A percentile compares a stretch with the other conserved stretches of the same genome.
Conservation (phyloP, 2,113 vertebrate genomes). For the Pipra filicauda region DNA sequence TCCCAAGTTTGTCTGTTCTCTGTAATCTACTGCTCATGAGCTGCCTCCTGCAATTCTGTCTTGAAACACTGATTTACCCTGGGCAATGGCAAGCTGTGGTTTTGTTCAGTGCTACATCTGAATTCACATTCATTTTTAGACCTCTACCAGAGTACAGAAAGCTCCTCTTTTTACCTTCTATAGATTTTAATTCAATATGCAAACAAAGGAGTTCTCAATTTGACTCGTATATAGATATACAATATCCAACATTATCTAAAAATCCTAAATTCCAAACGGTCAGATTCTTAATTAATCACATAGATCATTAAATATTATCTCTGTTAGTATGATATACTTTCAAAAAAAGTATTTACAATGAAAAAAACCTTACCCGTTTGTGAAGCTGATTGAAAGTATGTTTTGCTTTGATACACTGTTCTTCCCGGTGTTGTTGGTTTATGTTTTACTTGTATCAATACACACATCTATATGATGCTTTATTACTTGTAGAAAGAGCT, state of each 20-base stretch:
- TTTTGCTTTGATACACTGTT: neutral
- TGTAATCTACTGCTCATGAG: neutral
- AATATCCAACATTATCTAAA: neutral
- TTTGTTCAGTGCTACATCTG: neutral
- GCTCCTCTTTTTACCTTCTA: neutral
- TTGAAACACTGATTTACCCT: neutral
- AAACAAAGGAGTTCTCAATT: neutral
- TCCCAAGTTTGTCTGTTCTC: neutral
- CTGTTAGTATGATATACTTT: neutral
- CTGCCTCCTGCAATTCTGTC: neutral
- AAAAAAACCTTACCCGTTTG: neutral
- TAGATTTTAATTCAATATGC: neutral
- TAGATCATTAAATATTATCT: neutral
- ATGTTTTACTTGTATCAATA: neutral
- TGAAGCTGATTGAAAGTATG: neutral
- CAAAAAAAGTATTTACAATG: neutral
- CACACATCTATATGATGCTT: neutral
- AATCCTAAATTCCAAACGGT: neutral
- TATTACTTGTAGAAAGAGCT: neutral
- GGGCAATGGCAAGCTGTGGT: neutral
- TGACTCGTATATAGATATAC: neutral
- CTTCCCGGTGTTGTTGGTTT: neutral
- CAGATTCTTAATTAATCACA: neutral
- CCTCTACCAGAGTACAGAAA: neutral
- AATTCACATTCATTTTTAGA: neutral